phyloP scores from a whole-genome alignment of 2,797 vertebrate genomes.

The Pantherophis alleghaniensis region DNA sequence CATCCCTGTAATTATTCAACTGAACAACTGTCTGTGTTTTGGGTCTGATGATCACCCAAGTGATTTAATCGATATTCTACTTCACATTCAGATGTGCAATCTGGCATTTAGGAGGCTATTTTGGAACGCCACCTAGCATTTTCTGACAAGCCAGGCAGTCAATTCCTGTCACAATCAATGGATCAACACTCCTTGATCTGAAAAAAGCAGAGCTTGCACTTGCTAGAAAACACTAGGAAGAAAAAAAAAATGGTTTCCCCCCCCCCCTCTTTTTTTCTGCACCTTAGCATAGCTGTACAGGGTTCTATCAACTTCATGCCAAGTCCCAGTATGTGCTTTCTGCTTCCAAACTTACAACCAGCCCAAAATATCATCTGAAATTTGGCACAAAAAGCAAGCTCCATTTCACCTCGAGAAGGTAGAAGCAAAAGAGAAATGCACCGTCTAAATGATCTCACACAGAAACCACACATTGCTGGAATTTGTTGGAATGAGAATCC shows the following conservation, averaged over 20 bases:
- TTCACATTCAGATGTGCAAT: constrained; percentile 12
- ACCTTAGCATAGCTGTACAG: background rate
- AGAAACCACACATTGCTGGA: background rate
- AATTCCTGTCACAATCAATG: background rate
- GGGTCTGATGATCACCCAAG: constrained; percentile 12
- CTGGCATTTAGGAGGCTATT: background rate
- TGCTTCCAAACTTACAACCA: background rate
- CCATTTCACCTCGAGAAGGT: background rate
- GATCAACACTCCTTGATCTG: background rate
- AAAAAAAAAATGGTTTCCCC: background rate
- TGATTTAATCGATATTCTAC: constrained; percentile 1
- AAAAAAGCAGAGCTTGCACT: background rate
- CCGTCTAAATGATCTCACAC: background rate
- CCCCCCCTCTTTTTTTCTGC: background rate
- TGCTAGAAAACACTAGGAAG: background rate
- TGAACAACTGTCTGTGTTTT: background rate
- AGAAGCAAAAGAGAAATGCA: background rate
- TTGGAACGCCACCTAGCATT: background rate
- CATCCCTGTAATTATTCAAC: constrained; percentile 11
- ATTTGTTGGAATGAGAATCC: background rate
- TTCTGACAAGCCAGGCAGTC: background rate
- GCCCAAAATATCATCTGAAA: background rate
- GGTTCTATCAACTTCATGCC: background rate
- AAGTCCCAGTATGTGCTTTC: background rate
- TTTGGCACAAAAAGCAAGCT: background rate